Conservation (phyloP, 2,797 vertebrate genomes). For the Dendrocincla fuliginosa region DNA sequence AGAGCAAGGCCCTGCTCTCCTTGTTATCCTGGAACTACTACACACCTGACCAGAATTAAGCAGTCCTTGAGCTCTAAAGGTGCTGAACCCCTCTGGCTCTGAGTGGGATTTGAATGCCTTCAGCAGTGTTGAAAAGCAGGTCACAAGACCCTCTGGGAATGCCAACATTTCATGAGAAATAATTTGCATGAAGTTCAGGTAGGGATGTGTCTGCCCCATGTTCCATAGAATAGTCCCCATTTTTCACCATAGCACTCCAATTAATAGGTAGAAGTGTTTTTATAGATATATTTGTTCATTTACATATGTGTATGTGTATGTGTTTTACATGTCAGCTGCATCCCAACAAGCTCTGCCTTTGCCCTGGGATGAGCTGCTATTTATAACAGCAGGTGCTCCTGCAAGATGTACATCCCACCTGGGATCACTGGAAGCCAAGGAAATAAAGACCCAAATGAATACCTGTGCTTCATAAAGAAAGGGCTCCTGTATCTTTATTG, state of each 20-base stretch:
- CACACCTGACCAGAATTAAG: neutral
- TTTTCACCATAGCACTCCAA: neutral
- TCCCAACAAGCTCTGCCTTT: neutral
- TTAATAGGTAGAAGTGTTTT: neutral
- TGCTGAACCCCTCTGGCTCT: conserved; percentile 11
- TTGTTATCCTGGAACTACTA: neutral
- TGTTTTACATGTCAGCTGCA: neutral
- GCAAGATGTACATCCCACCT: neutral
- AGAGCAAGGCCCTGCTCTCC: neutral
- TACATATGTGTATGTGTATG: fast-evolving
- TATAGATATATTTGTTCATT: neutral
- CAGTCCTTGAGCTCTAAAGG: neutral
- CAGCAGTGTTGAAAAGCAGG: conserved; percentile 1
- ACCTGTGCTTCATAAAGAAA: neutral
- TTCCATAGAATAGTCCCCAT: neutral
- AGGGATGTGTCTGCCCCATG: neutral
- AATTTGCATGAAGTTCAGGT: neutral
- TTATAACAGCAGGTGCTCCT: neutral
- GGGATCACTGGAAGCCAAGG: neutral
- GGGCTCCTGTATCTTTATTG: neutral
- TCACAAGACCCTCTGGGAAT: conserved; percentile 11
- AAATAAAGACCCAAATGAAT: neutral
- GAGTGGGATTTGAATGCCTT: neutral
- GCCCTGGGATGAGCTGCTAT: neutral
- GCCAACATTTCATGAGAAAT: neutral